Percentiles rank a stretch among this genome's conserved stretches.
Evolutionary conservation across 2,797 vertebrate genomes (phyloP).

Genomic region (Brachyrhaphis roseni): DNA sequence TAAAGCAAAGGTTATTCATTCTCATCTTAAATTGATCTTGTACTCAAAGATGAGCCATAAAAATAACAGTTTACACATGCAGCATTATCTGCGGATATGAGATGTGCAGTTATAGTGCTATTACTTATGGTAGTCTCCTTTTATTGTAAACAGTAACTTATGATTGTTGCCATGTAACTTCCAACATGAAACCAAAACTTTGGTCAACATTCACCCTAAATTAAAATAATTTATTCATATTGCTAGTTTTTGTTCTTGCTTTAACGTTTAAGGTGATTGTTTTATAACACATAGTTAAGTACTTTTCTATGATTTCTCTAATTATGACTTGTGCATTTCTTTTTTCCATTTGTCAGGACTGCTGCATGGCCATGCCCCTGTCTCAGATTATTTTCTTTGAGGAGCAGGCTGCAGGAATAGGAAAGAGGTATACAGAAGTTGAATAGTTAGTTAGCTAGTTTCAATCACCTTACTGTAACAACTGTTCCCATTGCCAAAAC

Average conservation of each 20-base stretch:
- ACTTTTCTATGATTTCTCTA: background rate
- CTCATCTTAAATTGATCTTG: background rate
- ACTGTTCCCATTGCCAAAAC: background rate
- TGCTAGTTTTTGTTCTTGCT: background rate
- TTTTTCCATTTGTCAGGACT: constrained; percentile 81
- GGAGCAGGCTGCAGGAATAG: constrained; percentile 95
- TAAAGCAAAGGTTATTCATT: background rate
- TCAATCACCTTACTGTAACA: background rate
- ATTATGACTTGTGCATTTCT: background rate
- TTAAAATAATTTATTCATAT: background rate
- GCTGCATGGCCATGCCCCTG: constrained; percentile 90
- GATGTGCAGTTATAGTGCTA: background rate
- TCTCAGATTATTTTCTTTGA: constrained; percentile 94
- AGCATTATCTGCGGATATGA: background rate
- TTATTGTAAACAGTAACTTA: background rate
- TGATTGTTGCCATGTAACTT: background rate
- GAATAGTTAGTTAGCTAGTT: background rate
- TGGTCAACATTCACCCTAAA: background rate
- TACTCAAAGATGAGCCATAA: background rate
- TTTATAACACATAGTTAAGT: background rate
- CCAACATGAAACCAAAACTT: background rate
- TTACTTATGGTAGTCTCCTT: background rate
- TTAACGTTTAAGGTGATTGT: background rate
- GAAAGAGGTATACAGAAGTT: constrained; percentile 87
- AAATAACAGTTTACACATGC: background rate